phyloP scores from a whole-genome alignment of 2,797 vertebrate genomes.

The Cuniculus paca region DNA sequence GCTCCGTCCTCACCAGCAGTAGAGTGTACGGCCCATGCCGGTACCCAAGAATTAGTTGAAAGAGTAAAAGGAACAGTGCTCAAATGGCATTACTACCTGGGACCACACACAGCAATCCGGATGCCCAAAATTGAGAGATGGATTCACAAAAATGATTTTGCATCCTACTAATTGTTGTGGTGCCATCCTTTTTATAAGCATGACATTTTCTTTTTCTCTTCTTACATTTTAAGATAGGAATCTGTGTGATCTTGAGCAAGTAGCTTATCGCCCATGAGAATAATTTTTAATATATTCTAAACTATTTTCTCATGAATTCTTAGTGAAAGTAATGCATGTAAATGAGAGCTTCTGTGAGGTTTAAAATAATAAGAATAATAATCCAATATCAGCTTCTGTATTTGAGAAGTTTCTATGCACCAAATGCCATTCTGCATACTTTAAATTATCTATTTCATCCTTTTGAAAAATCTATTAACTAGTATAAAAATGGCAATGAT shows the following conservation, averaged over 20 bases:
- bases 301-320: constrained; percentile 16
- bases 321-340: constrained; percentile 1
- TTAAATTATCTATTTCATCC: constrained; percentile 39
- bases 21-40: background rate
- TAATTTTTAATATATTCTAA: constrained; percentile 34
- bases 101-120: background rate
- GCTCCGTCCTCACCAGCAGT: background rate
- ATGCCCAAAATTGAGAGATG: background rate
- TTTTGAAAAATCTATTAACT: constrained; percentile 39
- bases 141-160: background rate
- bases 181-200: background rate
- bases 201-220: background rate
- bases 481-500: constrained; percentile 9
- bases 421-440: background rate
- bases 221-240: background rate
- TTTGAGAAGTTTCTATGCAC: constrained; percentile 14
- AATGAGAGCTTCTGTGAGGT: background rate
- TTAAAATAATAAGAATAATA: constrained; percentile 52
- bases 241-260: background rate
- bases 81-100: background rate
- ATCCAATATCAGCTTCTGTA: background rate
- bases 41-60: background rate
- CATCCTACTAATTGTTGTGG: background rate
- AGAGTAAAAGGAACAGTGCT: background rate
- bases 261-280: background rate